Evolutionary conservation across 35 echinoderm and acorn worm species (phyloP).

Genomic region (Ophiothrix spiculata): DNA sequence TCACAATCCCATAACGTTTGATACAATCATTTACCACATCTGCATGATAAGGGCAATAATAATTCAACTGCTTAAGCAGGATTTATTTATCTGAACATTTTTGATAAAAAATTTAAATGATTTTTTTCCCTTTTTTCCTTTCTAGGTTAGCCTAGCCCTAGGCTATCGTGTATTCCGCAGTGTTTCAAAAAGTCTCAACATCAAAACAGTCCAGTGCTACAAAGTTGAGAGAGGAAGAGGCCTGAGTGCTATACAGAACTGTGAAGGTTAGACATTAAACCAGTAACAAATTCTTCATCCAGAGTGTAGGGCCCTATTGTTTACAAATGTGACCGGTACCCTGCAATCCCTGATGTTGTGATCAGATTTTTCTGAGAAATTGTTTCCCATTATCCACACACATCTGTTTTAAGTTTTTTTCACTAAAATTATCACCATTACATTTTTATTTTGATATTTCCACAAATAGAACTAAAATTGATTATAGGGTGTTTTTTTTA

Average conservation of each 20-base stretch:
- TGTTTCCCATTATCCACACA: too few relatives aligned
- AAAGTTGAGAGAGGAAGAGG: constrained; percentile 77
- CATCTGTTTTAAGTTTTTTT: too few relatives aligned
- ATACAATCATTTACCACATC: background rate
- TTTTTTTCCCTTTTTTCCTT: background rate
- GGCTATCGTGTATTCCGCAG: constrained; percentile 61
- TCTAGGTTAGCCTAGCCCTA: constrained; percentile 69
- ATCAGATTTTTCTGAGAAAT: too few relatives aligned
- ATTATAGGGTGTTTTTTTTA: background rate
- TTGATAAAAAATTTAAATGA: background rate
- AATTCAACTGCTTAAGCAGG: background rate
- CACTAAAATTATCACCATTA: too few relatives aligned
- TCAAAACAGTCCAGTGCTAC: constrained; percentile 76
- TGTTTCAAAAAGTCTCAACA: constrained; percentile 46
- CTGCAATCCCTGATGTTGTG: too few relatives aligned
- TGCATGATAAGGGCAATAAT: too few relatives aligned
- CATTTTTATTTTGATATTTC: too few relatives aligned
- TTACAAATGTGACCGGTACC: too few relatives aligned
- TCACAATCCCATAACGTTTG: too few relatives aligned
- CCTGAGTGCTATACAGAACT: constrained; percentile 63
- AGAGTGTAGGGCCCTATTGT: too few relatives aligned
- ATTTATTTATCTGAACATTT: background rate
- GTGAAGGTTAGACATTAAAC: constrained; percentile 84
- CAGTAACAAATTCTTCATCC: too few relatives aligned
- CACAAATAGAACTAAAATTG: too few relatives aligned